Evolutionary conservation across 1,140 invertebrate species (phyloP).

Genomic region (Cotesia vestalis): DNA sequence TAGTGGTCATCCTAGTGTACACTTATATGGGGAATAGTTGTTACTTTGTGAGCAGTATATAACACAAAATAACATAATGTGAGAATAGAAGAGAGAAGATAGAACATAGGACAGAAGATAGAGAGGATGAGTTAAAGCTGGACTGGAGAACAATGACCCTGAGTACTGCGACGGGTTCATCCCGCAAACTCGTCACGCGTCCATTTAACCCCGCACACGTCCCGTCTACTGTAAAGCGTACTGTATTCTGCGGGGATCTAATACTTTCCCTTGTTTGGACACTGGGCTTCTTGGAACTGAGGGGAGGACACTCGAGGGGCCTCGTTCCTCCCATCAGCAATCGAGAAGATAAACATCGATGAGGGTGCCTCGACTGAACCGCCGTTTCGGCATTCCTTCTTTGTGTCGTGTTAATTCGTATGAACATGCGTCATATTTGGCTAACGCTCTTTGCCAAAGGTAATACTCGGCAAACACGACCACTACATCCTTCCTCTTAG

Average conservation of each 20-base stretch:
- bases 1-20: no score
- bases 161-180: constrained; percentile 17
- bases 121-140: not conserved
- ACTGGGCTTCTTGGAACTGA: constrained; percentile 17
- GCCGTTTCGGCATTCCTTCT: constrained; percentile 4
- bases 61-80: no score
- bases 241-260: not conserved
- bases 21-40: not conserved
- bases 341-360: constrained; percentile 23
- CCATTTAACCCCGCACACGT: constrained; percentile 36
- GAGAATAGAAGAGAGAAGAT: not conserved
- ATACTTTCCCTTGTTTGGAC: constrained; percentile 37
- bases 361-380: not conserved
- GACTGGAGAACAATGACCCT: constrained; percentile 35
- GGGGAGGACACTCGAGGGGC: not conserved
- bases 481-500: no score
- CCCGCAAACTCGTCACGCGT: constrained; percentile 36
- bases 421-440: no score
- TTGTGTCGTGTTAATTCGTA: no score
- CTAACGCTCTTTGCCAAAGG: not conserved
- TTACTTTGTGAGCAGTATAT: not conserved
- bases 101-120: no score
- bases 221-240: not conserved
- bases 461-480: no score
- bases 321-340: not conserved